Evolutionary conservation across 1,140 invertebrate genomes (phyloP), one percentile per base, ranked within the genome.

Genomic region (Meteorus sp.): DNA sequence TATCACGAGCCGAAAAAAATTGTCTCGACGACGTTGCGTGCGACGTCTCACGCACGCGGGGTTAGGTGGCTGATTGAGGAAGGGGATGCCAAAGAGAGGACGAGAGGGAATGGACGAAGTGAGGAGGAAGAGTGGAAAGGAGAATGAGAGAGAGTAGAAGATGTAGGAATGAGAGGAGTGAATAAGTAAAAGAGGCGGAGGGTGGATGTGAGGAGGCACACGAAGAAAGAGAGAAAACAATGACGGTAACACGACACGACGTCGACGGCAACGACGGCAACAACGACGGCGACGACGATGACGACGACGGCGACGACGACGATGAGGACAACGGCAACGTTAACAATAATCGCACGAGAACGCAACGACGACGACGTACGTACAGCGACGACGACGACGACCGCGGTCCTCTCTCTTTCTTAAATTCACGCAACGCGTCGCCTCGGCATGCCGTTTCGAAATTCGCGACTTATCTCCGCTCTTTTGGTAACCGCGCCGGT

Each of bases 401-500:
- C 7, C 33, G 23, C 51, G 20, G 11, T 13, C 19, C 25, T 52
- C 50, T 52, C 50, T 52, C 29, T 52, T 41, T 31, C 8, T 29
- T 44, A 39, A 17, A 17, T 55, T 44, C 56, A 52, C 56, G 47
- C 33, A 43, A 55, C 31, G 27, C 59, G 39, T 60, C 43, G 51
- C 29, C 51, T 47, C 41, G 51, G 44, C 59, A 60, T 60, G 44
- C 52, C 52, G 52, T 48, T 39, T 41, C 13, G 47, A 55, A 60
- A 50, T 39, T 52, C 59, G 53, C 53, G 59, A 61, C 53, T 73
- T 69, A 69, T 74, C 72, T 65, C 70, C 64, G 71, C 72, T 71
- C 72, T 76, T 72, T 71, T 70, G 71, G 71, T 75, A 75, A 70
- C 69, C 75, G 73, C 74, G 70, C 75, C 76, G 74, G 74, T 74